Base-by-base conservation (phyloP, 2,113 vertebrate genomes). In the Sciurus niger region DNA sequence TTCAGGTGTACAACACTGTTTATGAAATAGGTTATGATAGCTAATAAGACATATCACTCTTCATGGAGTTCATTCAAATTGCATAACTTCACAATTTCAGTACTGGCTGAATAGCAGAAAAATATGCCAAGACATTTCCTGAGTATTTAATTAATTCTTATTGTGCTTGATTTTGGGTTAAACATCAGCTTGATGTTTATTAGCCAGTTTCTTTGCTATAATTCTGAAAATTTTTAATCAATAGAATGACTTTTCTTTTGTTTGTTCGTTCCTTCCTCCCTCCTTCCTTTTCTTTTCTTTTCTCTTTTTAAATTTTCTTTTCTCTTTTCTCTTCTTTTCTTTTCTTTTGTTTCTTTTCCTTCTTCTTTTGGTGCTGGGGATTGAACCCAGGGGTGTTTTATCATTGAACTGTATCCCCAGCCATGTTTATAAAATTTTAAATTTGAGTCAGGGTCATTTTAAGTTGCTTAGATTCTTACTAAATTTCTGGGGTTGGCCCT, bases 101-200 rank as follows among this genome's bases (percentile, higher is more conserved):
- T 30, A 8, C 65, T 63, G 24, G 32, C 68, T 82, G 40, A 89
- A 20, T 82, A 55, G 37, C 43, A 34, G 14, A 55, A 89, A 82
- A 89, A 89, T 65, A 77, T 89, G n/a, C 85, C 46, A 83, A 74
- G 68, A 53, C 85, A 74, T 43, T 83, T 77, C 43, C 43, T 43
- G 14, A 51, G 43, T 65, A 40, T 55, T 82, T 89, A 82, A 51
- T 89, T 74, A 84, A 76, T 88, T 80, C 63, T 87, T n/a, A 13
- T 17, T 40, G n/a, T 48, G 55, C n/a, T 74, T 65, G 2, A 24
- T 32, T 55, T 77, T 65, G 28, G 77, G 68, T 94, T 94, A 89
- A 94, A 82, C 67, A 94, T 94, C 67, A 89, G n/a, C 53, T 63
- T 40, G 40, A 30, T 74, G 67, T 55, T 94, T 30, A 58, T 32